Conservation (phyloP, 2,797 vertebrate species). For the Halcyon smyrnensis region DNA sequence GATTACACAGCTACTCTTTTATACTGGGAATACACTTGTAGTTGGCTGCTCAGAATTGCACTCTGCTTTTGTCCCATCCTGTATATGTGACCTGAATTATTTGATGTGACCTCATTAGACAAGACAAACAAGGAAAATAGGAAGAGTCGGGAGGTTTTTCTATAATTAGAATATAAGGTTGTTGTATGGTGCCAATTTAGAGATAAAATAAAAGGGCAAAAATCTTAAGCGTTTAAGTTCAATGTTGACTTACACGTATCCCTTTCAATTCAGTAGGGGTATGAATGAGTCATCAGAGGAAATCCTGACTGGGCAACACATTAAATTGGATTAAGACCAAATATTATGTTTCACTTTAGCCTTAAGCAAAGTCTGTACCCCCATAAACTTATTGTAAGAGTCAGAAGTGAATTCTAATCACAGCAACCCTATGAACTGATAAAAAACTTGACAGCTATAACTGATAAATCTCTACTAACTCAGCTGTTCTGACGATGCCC, state of each 20-base stretch:
- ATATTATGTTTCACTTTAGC: conserved; percentile 12
- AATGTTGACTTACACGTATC: not conserved
- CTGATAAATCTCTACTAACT: not conserved
- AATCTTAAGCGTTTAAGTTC: not conserved
- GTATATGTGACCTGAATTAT: not conserved
- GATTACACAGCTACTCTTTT: not conserved
- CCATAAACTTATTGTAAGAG: not conserved
- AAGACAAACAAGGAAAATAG: not conserved
- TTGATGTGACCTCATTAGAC: not conserved
- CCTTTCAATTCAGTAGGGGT: conserved; percentile 41
- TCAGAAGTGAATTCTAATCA: not conserved
- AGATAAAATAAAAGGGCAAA: not conserved
- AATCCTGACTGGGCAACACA: conserved; percentile 43
- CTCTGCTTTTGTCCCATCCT: not conserved
- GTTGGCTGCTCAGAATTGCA: not conserved
- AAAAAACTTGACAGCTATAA: not conserved
- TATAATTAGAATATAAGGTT: not conserved
- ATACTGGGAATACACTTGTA: not conserved
- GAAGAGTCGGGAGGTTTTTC: not conserved
- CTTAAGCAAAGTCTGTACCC: not conserved
- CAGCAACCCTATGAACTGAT: not conserved
- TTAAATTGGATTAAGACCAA: conserved; percentile 51
- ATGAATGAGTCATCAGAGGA: conserved; percentile 54
- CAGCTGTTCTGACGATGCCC: not conserved
- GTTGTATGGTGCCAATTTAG: not conserved